A percentile compares a stretch with the other conserved stretches of the same genome.
Conservation (phyloP, 2,888 invertebrate species). For the Cheilosia urbana region DNA sequence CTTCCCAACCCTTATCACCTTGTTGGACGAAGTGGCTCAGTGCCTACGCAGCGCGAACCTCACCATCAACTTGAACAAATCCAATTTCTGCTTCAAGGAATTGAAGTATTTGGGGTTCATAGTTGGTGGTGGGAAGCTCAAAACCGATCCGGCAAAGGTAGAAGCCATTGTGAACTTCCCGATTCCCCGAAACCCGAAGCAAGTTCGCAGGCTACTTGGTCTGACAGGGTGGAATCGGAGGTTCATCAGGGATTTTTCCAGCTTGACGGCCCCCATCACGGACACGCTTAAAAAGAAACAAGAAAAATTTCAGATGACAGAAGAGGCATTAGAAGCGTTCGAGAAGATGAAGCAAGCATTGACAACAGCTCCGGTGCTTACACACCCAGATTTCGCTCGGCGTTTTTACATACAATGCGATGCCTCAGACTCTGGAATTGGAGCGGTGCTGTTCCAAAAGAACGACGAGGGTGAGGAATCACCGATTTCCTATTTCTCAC, state of each 20-base stretch:
- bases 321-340: conserved; percentile 42
- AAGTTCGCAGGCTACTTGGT: conserved; percentile 65
- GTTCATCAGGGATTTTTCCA: conserved; percentile 54
- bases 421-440: conserved; percentile 48
- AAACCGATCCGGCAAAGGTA: conserved; percentile 58
- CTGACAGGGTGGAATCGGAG: conserved; percentile 65
- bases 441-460: conserved; percentile 42
- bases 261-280: conserved; percentile 34
- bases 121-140: conserved; percentile 21
- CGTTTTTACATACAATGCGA: conserved; percentile 69
- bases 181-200: conserved; percentile 21
- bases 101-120: conserved; percentile 60
- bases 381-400: conserved; percentile 56
- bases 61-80: conserved; percentile 46
- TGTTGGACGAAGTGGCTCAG: too few relatives aligned
- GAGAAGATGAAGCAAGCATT: conserved; percentile 41
- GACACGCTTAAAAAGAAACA: conserved; percentile 38
- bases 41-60: conserved; percentile 43
- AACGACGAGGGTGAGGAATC: conserved; percentile 38
- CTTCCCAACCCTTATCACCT: too few relatives aligned
- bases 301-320: conserved; percentile 35
- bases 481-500: conserved; percentile 45
- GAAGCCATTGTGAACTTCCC: conserved; percentile 49
- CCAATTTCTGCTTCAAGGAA: conserved; percentile 49
- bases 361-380: conserved; percentile 54